These are phyloP conservation scores for Hipparchia semele DNA, from an alignment of 2,888 invertebrate species.

Conservation along the genomic window DNA sequence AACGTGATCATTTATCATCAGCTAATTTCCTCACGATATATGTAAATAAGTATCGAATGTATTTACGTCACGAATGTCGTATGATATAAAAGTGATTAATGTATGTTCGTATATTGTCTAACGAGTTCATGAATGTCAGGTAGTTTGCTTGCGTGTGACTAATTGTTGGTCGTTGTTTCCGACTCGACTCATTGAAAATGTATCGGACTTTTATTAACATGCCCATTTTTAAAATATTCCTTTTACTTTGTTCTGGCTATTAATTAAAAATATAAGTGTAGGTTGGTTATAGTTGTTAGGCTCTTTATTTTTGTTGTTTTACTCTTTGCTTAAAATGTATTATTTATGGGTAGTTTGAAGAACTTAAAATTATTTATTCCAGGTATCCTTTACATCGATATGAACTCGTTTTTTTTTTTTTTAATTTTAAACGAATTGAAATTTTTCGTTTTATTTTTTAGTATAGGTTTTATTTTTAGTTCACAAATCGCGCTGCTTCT, in stretches of 20 bases:
- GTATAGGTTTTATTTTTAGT: too few relatives aligned
- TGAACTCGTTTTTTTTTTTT: too few relatives aligned
- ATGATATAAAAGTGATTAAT: conserved; percentile 12
- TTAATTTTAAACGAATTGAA: too few relatives aligned
- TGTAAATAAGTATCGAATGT: neutral
- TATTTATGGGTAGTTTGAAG: neutral
- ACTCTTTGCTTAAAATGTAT: neutral
- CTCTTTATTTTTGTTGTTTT: conserved; percentile 43
- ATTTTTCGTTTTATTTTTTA: too few relatives aligned
- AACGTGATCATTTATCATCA: too few relatives aligned
- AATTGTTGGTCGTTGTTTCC: conserved; percentile 48
- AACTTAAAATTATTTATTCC: neutral
- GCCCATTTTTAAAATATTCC: conserved; percentile 19
- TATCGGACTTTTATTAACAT: conserved; percentile 47
- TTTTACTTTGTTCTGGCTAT: conserved; percentile 18
- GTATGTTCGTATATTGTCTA: conserved; percentile 39
- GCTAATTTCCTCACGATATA: too few relatives aligned
- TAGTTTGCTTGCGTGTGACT: conserved; percentile 51
- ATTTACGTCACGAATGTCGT: conserved; percentile 8
- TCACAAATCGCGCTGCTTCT: too few relatives aligned
- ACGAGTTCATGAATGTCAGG: conserved; percentile 43
- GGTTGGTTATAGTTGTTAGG: conserved; percentile 34
- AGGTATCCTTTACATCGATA: too few relatives aligned
- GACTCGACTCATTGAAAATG: conserved; percentile 46
- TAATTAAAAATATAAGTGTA: conserved; percentile 22